Conservation (phyloP, 2,797 vertebrate species). For the Mus spretus region DNA sequence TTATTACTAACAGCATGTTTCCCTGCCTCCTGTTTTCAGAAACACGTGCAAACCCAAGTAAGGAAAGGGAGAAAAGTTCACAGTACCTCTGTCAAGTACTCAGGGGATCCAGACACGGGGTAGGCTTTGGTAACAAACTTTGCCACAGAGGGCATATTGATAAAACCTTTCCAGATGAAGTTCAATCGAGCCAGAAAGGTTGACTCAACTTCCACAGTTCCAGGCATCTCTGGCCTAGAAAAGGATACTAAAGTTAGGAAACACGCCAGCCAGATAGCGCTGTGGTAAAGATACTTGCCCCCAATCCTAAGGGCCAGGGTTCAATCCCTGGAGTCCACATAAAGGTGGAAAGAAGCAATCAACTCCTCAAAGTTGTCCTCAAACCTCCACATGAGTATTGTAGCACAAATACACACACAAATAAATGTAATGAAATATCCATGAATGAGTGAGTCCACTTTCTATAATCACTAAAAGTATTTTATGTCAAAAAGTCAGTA, state of each 20-base stretch:
- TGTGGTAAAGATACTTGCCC: not conserved
- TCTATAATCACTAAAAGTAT: constrained; percentile 44
- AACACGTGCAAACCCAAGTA: not conserved
- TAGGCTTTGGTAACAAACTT: constrained; percentile 98
- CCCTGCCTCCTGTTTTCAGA: constrained; percentile 41
- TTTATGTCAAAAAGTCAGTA: constrained; percentile 40
- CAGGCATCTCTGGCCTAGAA: constrained; percentile 92
- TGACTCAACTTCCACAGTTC: constrained; percentile 94
- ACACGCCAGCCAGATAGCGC: not conserved
- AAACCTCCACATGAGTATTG: not conserved
- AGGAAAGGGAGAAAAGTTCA: constrained; percentile 28
- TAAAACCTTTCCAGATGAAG: constrained; percentile 96
- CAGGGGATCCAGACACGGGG: constrained; percentile 96
- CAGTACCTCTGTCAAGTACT: constrained; percentile 95
- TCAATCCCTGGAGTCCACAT: not conserved
- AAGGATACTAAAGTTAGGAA: constrained; percentile 60
- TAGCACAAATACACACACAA: too few relatives aligned
- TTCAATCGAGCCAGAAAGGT: constrained; percentile 94
- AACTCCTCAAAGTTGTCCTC: not conserved
- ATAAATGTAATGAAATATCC: not conserved
- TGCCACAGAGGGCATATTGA: constrained; percentile 98
- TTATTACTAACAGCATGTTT: constrained; percentile 37
- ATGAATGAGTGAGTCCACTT: constrained; percentile 42
- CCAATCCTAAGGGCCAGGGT: not conserved
- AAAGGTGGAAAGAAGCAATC: not conserved